Base-by-base conservation (phyloP, 2,888 invertebrate genomes). In the Odontocolon sp. region DNA sequence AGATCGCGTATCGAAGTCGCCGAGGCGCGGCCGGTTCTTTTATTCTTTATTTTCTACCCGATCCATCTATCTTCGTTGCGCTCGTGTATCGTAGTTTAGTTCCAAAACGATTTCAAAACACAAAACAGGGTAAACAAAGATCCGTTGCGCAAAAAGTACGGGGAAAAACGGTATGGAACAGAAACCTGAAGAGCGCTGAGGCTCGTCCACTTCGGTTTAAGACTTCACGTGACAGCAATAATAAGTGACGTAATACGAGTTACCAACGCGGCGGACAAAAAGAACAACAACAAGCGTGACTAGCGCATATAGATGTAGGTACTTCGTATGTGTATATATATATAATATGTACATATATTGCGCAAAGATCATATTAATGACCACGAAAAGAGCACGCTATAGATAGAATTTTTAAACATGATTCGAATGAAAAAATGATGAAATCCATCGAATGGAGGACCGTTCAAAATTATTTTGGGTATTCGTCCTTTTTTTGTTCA, bases 281-380 rank as follows among this genome's bases (percentile, higher is more conserved):
- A 28, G 36, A 18, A 42, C 16, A 56, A 57, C 21, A 42, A 33
- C 38, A 66, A 52, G 57, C 45, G 71, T 67, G 47, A 56, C 71
- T 36, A 72, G 56, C 69, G 68, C 54, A 52, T 54, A 76, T 72
- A 76, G 76, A 68, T 78, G 78, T 72, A 78, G 1, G 3, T 63
- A 56, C 14, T 64, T 33, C 11, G 50, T 77, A 56, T 61, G 59
- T 59, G 47, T 54, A 70, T 59, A 66, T 47, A 63, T 72, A 47
- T 33, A 45, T 61, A 14, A 14, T 18, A 57, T 33, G 45, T 56
- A 52, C 54, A 26, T 61, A 23, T 11, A 42, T 26, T 5, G 16
- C 31, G 3, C n/a, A 45, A 42, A 26, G 33, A 63, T 56, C 47
- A 61, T 42, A 59, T 33, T 52, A 36, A 36, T 18, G 42, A 26